phyloP scores from a whole-genome alignment of 2,113 vertebrate genomes.

The Lampris incognitus region DNA sequence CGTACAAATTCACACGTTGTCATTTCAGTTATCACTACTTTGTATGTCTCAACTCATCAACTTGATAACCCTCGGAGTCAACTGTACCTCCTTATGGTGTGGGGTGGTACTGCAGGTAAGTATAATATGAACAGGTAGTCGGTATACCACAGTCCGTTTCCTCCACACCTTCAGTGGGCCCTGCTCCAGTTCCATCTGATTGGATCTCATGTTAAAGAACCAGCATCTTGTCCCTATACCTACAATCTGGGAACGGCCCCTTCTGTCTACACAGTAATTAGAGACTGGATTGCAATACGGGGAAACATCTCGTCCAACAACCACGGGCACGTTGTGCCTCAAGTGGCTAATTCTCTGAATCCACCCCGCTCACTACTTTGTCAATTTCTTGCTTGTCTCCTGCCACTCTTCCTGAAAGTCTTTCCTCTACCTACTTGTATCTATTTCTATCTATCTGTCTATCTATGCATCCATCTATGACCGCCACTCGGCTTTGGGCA shows the following conservation, averaged over 20 bases:
- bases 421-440: not conserved
- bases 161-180: slow-evolving; percentile 17
- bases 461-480: not conserved
- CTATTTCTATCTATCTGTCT: too few relatives aligned
- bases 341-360: slow-evolving; percentile 19
- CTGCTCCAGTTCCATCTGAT: slow-evolving; percentile 34
- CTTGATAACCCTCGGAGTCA: too few relatives aligned
- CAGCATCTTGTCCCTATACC: not conserved
- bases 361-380: slow-evolving; percentile 1
- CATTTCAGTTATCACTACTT: too few relatives aligned
- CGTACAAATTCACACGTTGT: too few relatives aligned
- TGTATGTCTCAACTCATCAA: too few relatives aligned
- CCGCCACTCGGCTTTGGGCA: slow-evolving; percentile 43
- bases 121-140: too few relatives aligned
- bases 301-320: slow-evolving; percentile 27
- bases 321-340: slow-evolving; percentile 4
- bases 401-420: not conserved
- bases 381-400: slow-evolving; percentile 27
- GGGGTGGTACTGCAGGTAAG: too few relatives aligned
- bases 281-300: slow-evolving; percentile 30
- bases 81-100: too few relatives aligned
- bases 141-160: too few relatives aligned
- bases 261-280: slow-evolving; percentile 44
- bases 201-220: slow-evolving; percentile 37
- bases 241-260: not conserved